A percentile compares a stretch with the other conserved stretches of the same genome.
These are phyloP conservation scores for Lamprotornis superbus DNA, from an alignment of 2,113 vertebrate genomes.

Conservation along the genomic window DNA sequence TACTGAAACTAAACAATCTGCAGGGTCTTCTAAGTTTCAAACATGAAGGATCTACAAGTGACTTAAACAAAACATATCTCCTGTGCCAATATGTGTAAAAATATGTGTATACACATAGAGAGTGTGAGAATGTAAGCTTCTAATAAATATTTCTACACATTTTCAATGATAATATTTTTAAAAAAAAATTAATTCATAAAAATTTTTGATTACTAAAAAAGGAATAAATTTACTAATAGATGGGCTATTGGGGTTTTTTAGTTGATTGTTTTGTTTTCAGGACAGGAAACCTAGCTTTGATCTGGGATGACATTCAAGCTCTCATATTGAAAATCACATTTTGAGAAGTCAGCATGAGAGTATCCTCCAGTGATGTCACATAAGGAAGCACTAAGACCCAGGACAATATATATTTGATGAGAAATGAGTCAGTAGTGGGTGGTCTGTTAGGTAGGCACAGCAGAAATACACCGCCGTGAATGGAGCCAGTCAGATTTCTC, in stretches of 20 bases:
- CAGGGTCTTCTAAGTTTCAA: not conserved
- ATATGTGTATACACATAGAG: not conserved
- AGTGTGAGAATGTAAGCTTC: not conserved
- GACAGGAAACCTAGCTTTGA: not conserved
- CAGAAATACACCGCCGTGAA: not conserved
- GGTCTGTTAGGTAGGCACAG: not conserved
- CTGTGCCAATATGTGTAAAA: not conserved
- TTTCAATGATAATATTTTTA: not conserved
- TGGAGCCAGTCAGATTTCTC: not conserved
- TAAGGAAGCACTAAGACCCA: not conserved
- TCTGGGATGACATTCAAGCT: not conserved
- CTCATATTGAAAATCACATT: not conserved
- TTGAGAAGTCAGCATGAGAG: not conserved
- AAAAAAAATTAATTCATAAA: not conserved
- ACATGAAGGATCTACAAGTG: not conserved
- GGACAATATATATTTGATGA: not conserved
- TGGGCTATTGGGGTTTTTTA: accelerated
- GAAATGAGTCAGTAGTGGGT: not conserved
- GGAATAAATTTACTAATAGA: not conserved
- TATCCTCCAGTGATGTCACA: not conserved
- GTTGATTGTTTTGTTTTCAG: not conserved
- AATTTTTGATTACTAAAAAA: accelerated
- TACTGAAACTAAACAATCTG: not conserved
- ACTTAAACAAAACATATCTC: not conserved
- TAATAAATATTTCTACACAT: not conserved